A percentile compares a stretch with the other conserved stretches of the same genome.
These are phyloP conservation scores for Ceramica pisi DNA, from an alignment of 2,888 invertebrate genomes.

Conservation along the genomic window DNA sequence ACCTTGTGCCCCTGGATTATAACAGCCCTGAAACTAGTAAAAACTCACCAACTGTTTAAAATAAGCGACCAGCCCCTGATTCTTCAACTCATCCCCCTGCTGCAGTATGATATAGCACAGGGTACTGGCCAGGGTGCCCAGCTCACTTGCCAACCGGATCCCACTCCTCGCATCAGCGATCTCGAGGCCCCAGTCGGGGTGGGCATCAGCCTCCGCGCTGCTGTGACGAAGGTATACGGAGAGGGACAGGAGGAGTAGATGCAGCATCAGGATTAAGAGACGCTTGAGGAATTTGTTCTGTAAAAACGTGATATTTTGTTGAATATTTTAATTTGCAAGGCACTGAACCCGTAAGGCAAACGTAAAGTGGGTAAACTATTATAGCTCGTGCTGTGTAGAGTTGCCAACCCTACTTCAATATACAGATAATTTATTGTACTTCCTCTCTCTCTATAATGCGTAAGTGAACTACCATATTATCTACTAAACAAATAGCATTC, in stretches of 20 bases:
- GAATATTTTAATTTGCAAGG: too few species aligned
- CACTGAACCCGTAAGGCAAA: too few species aligned
- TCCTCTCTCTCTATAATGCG: too few species aligned
- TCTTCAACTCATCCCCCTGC: constrained; percentile 98
- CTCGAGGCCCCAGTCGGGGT: constrained; percentile 84
- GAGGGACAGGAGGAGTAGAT: constrained; percentile 96
- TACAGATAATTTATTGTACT: too few species aligned
- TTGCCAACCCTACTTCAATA: too few species aligned
- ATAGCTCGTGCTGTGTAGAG: too few species aligned
- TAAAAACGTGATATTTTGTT: constrained; percentile 48
- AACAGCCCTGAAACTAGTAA: background rate
- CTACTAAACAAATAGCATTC: too few species aligned
- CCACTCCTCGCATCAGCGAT: constrained; percentile 83
- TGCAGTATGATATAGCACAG: constrained; percentile 97
- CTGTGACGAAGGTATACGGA: constrained; percentile 97
- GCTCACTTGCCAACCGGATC: constrained; percentile 94
- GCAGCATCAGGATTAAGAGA: constrained; percentile 96
- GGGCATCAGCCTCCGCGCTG: constrained; percentile 80
- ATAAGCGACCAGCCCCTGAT: constrained; percentile 97
- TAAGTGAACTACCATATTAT: too few species aligned
- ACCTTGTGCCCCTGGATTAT: too few species aligned
- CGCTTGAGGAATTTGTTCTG: constrained; percentile 98
- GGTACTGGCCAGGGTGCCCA: constrained; percentile 96
- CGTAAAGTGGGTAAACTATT: too few species aligned
- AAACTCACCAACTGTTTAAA: constrained; percentile 96